Evolutionary conservation across 2,113 vertebrate species (phyloP).

Genomic region (Daphoenositta chrysoptera): DNA sequence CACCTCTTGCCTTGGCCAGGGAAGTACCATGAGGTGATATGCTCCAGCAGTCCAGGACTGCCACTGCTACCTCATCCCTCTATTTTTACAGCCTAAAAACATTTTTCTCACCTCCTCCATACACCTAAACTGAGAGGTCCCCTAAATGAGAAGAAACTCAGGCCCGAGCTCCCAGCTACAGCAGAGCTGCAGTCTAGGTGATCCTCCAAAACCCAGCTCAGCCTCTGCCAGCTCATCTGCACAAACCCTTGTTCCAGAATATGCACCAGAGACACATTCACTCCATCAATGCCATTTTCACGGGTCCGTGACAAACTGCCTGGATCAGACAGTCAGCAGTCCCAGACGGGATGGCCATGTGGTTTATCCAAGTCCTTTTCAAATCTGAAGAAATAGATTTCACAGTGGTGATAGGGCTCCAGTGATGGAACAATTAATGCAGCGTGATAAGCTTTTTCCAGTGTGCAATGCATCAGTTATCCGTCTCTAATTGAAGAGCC

Average conservation of each 20-base stretch:
- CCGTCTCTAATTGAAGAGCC: not conserved
- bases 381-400: constrained; percentile 21
- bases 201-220: not conserved
- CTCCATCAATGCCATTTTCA: not conserved
- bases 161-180: not conserved
- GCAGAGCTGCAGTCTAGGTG: fast-evolving
- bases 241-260: not conserved
- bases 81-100: not conserved
- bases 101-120: fast-evolving
- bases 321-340: not conserved
- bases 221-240: not conserved
- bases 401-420: not conserved
- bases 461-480: constrained; percentile 38
- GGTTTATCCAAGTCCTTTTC: constrained; percentile 23
- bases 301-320: not conserved
- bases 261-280: not conserved
- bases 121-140: not conserved
- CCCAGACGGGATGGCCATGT: not conserved
- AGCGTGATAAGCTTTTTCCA: constrained; percentile 40
- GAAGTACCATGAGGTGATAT: too few species aligned
- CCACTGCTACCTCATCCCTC: not conserved
- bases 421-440: constrained; percentile 40
- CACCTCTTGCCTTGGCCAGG: not conserved
- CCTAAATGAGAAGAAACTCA: not conserved
- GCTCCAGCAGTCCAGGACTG: not conserved